Conservation (phyloP, 2,113 vertebrate species). For the Embiotoca jacksoni region DNA sequence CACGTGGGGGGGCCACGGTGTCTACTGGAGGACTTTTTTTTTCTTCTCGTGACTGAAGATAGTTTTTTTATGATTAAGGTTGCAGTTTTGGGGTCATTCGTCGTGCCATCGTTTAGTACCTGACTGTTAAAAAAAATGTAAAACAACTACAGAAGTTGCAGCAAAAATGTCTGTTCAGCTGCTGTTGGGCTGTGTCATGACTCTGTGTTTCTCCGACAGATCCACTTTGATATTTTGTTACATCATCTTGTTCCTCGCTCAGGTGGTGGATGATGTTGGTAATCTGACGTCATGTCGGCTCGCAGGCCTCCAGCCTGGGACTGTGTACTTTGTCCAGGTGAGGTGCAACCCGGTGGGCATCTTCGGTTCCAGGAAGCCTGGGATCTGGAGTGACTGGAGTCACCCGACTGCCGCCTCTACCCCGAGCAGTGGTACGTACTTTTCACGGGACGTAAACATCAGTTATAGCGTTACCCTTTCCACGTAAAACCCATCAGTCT, state of each 20-base stretch:
- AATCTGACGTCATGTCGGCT: slow-evolving; percentile 94
- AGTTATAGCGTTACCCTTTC: background rate
- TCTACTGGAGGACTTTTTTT: no score
- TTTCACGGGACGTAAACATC: background rate
- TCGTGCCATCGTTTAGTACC: no score
- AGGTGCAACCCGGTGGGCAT: slow-evolving; percentile 95
- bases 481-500: background rate
- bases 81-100: no score
- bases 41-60: no score
- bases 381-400: slow-evolving; percentile 97
- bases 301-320: slow-evolving; percentile 90
- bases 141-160: background rate
- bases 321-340: slow-evolving; percentile 95
- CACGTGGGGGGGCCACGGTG: no score
- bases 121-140: no score
- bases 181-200: background rate
- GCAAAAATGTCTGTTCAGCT: background rate
- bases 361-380: slow-evolving; percentile 93
- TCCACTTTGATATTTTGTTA: background rate
- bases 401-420: slow-evolving; percentile 94
- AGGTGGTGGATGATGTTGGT: slow-evolving; percentile 93
- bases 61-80: no score
- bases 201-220: background rate
- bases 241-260: background rate
- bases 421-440: slow-evolving; percentile 87